Conservation (phyloP, 2,113 vertebrate species). For the Ceuthmochares aereus region DNA sequence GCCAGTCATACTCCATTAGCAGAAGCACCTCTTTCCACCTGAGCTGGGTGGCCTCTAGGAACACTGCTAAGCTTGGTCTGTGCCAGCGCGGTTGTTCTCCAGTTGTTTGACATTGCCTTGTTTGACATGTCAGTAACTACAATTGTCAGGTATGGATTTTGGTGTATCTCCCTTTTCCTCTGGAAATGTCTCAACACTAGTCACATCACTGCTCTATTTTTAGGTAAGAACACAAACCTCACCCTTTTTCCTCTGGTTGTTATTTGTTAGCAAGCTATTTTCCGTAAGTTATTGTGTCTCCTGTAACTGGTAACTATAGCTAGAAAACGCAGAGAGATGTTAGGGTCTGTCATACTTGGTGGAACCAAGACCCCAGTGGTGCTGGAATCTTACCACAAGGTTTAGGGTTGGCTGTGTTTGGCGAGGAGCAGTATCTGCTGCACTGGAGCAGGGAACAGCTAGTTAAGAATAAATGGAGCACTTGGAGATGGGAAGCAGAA, state of each 20-base stretch:
- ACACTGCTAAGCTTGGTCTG: background rate
- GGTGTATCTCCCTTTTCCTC: background rate
- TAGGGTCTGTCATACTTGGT: background rate
- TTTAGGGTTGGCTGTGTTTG: background rate
- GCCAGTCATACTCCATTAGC: background rate
- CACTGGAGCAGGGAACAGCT: background rate
- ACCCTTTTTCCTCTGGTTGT: background rate
- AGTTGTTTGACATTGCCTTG: background rate
- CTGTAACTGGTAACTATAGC: background rate
- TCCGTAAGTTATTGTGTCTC: background rate
- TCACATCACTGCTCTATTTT: background rate
- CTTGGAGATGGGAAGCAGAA: conserved; percentile 27
- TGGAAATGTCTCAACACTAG: background rate
- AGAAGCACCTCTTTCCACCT: background rate
- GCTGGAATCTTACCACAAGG: background rate
- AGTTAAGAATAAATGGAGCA: conserved; percentile 41
- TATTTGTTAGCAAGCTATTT: background rate
- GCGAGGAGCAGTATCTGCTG: background rate
- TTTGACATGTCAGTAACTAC: background rate
- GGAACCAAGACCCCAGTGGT: background rate
- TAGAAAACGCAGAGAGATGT: background rate
- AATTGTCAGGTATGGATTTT: background rate
- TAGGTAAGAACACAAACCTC: background rate
- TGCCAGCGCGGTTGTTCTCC: background rate
- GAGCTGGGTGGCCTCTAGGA: background rate